Percentiles rank a stretch among this genome's conserved stretches.
These are phyloP conservation scores for Electrona antarctica DNA, from an alignment of 2,113 vertebrate genomes.

Conservation along the genomic window DNA sequence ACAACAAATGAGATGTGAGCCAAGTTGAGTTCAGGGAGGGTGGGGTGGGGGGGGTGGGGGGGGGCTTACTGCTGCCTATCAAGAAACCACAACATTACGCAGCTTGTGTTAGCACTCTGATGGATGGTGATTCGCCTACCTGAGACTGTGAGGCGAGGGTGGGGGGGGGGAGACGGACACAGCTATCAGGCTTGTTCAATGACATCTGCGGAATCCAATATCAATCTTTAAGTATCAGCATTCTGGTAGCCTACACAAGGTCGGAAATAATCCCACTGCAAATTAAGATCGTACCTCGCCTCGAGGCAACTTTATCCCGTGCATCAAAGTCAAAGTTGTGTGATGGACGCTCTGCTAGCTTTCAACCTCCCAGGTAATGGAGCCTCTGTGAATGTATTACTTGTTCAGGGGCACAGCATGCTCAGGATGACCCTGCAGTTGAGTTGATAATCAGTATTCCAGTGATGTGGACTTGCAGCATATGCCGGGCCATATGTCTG, in stretches of 20 bases:
- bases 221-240: conserved; percentile 25
- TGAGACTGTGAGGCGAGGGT: conserved; percentile 34
- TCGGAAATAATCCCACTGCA: conserved; percentile 36
- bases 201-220: conserved; percentile 36
- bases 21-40: conserved; percentile 4
- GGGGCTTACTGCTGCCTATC: not conserved
- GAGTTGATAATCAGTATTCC: conserved; percentile 62
- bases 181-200: conserved; percentile 28
- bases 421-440: conserved; percentile 46
- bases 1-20: conserved; percentile 15
- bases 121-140: conserved; percentile 20
- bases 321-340: conserved; percentile 18
- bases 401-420: conserved; percentile 17
- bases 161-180: conserved; percentile 23
- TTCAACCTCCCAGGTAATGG: conserved; percentile 4
- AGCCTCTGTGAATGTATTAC: conserved; percentile 14
- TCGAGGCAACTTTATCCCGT: conserved; percentile 8
- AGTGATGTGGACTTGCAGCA: conserved; percentile 51
- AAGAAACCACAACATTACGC: conserved; percentile 13
- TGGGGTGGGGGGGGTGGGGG: not conserved
- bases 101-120: conserved; percentile 20
- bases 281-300: conserved; percentile 25
- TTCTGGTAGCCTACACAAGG: conserved; percentile 15
- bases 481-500: conserved; percentile 67
- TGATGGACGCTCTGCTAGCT: not conserved